Evolutionary conservation across 2,888 invertebrate species (phyloP), one percentile per base, ranked within the genome.

Genomic region (Diarsia rubi): DNA sequence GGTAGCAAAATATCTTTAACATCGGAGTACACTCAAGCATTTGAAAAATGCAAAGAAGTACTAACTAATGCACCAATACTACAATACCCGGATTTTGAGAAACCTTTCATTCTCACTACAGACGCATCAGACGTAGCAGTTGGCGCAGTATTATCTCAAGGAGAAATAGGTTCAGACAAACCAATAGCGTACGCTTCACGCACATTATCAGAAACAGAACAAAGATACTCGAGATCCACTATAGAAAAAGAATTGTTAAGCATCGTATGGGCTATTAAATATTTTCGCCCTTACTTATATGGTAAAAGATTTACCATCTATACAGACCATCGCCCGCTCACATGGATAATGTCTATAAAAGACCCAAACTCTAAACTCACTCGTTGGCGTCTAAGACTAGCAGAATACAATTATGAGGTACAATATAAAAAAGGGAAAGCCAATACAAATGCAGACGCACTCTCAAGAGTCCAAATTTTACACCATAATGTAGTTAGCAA

Each of bases 321-420:
- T 5, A 94, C 92, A 0, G 94, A 95, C 69, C 94, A 94, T 74
- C 84, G 89, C 69, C 92, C 92, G 1, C 70, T 94, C 5, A 85
- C 82, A 6, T 94, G 92, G 90, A 68, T 94, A 0, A 89, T 92
- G 85, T 88, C 82, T 0, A 60, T 65, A 1, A 47, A 93, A 84
- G 92, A 93, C 14, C 92, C 92, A 0, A 92, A 90, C 45, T 90
- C 91, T 0, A 87, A 92, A 79, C 78, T 93, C 6, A 89, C 59
- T 11, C 59, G 59, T 1, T 59, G 59, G 59, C 59, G 59, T 0
- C 9, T 59, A 59, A 31, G 59, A 31, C 0, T 31, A 59, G 31
- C 59, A 59, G 59, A 59, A 31, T 59, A 59, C 19, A 59, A 59
- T 3, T 59, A 59, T 0, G 19, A 59, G 9, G 57, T 59, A 1